A percentile compares a stretch with the other conserved stretches of the same genome.
Evolutionary conservation across 2,113 vertebrate genomes (phyloP).

Genomic region (Opisthocomus hoazin): DNA sequence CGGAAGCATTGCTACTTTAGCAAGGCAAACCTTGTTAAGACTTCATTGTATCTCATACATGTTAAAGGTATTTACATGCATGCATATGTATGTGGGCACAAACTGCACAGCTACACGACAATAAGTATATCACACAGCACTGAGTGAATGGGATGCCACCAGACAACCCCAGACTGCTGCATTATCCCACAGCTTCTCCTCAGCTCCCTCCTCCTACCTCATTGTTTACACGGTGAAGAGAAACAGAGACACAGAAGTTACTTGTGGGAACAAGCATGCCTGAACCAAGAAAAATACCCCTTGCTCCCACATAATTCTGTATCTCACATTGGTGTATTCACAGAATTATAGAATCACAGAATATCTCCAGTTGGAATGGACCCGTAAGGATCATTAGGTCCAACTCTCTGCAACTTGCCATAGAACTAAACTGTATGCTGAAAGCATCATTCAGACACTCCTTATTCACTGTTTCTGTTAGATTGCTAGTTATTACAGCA

Average conservation of each 20-base stretch:
- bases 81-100: neutral
- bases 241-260: neutral
- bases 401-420: neutral
- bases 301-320: neutral
- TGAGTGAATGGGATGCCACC: neutral
- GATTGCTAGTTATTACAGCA: neutral
- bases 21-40: neutral
- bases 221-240: neutral
- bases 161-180: neutral
- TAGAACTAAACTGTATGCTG: neutral
- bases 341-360: neutral
- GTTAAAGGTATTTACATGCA: neutral
- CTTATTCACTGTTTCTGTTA: neutral
- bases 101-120: neutral
- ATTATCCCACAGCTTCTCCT: neutral
- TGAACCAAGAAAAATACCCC: neutral
- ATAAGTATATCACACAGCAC: neutral
- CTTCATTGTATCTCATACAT: fast-evolving
- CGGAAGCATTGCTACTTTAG: neutral
- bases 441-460: neutral
- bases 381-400: neutral
- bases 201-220: neutral
- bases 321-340: neutral
- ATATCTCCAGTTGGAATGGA: neutral
- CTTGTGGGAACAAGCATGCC: neutral